Evolutionary conservation across 2,797 vertebrate genomes (phyloP).

Genomic region (Epinephelus coioides): DNA sequence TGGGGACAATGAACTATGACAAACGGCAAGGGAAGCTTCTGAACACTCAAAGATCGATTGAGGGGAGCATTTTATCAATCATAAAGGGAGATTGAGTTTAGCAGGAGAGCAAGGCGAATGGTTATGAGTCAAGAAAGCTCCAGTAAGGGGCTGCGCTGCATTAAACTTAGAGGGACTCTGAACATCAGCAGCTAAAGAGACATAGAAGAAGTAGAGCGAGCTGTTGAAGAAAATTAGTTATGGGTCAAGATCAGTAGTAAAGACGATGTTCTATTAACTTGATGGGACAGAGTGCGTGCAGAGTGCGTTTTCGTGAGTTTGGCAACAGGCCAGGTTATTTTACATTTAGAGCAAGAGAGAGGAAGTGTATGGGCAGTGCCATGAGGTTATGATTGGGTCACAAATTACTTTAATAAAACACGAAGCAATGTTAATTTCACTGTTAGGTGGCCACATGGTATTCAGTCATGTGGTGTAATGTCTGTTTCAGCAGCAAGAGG

Average conservation of each 20-base stretch:
- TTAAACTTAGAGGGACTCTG: constrained; percentile 22
- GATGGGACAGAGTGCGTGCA: not conserved
- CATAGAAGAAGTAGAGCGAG: constrained; percentile 7
- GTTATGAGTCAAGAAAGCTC: constrained; percentile 37
- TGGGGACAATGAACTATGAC: not conserved
- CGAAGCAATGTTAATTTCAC: constrained; percentile 31
- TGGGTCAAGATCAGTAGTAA: constrained; percentile 39
- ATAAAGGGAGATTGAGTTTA: constrained; percentile 27
- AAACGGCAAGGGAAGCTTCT: constrained; percentile 3
- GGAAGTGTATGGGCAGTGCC: not conserved
- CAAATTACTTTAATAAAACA: constrained; percentile 47
- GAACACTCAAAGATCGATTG: not conserved
- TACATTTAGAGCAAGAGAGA: constrained; percentile 13
- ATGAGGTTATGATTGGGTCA: constrained; percentile 33
- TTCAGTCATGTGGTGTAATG: constrained; percentile 32
- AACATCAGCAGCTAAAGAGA: constrained; percentile 13
- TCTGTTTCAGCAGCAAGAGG: not conserved
- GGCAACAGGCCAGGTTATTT: constrained; percentile 34
- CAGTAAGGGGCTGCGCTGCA: not conserved
- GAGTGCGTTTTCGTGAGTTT: constrained; percentile 29
- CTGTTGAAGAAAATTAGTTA: constrained; percentile 38
- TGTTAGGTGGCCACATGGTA: constrained; percentile 16
- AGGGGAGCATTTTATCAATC: constrained; percentile 30
- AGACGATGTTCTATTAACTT: constrained; percentile 46
- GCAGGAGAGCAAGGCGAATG: constrained; percentile 8